Evolutionary conservation across 2,797 vertebrate species (phyloP).

Genomic region (Gymnothorax javanicus): DNA sequence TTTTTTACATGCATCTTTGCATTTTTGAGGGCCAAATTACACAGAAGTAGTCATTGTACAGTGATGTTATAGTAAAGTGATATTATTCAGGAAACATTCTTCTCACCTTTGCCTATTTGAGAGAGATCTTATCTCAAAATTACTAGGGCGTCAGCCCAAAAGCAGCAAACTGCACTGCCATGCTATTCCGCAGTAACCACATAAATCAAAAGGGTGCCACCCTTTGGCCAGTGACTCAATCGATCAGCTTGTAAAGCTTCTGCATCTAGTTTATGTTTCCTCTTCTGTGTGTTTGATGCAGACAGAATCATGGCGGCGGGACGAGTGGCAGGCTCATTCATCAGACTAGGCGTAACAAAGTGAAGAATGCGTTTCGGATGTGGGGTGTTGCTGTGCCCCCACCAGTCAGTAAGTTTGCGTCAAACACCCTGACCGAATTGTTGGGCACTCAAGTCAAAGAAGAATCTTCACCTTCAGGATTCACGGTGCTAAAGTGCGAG

Average conservation of each 20-base stretch:
- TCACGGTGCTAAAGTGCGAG: not conserved
- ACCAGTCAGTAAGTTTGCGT: conserved; percentile 78
- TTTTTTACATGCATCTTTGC: not conserved
- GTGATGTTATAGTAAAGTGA: not conserved
- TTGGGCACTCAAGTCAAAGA: conserved; percentile 77
- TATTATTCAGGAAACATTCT: not conserved
- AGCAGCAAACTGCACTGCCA: not conserved
- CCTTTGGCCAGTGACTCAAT: conserved; percentile 32
- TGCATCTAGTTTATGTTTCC: not conserved
- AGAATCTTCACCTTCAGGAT: conserved; percentile 78
- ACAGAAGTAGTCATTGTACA: not conserved
- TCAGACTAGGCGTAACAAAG: conserved; percentile 77
- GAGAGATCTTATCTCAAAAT: not conserved
- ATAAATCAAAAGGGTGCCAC: conserved; percentile 7
- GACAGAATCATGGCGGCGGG: conserved; percentile 11
- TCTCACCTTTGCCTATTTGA: not conserved
- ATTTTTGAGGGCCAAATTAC: not conserved
- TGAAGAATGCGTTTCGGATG: conserved; percentile 74
- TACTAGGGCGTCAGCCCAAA: not conserved
- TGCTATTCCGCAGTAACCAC: not conserved
- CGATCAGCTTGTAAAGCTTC: conserved; percentile 28
- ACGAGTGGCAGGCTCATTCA: conserved; percentile 68
- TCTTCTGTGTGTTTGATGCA: not conserved
- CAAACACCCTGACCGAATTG: conserved; percentile 77
- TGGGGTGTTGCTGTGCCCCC: conserved; percentile 53